Conservation (phyloP, 2,888 invertebrate species). For the Clitarchus hookeri region DNA sequence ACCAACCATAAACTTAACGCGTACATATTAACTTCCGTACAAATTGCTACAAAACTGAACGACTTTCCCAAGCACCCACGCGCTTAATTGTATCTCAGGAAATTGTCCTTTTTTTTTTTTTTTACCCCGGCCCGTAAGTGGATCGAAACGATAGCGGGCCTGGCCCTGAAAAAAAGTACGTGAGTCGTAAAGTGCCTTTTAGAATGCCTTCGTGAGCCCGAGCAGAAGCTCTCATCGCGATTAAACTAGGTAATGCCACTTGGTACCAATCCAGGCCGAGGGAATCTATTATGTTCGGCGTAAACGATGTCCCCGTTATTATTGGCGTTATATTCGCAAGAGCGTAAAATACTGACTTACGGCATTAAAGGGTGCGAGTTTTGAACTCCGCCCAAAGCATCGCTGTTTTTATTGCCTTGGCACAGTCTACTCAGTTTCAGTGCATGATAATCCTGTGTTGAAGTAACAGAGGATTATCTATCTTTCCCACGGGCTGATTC, state of each 20-base stretch:
- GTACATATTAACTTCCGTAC: not conserved
- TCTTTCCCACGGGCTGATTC: too few species aligned
- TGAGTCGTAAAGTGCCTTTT: not conserved
- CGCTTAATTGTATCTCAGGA: not conserved
- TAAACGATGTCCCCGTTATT: too few species aligned
- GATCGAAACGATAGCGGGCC: not conserved
- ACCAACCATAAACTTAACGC: not conserved
- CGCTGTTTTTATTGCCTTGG: too few species aligned
- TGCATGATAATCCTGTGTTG: too few species aligned
- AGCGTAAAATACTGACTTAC: too few species aligned
- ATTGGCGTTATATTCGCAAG: too few species aligned
- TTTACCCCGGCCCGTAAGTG: not conserved
- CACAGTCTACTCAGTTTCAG: too few species aligned
- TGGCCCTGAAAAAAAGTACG: not conserved
- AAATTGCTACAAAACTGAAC: not conserved
- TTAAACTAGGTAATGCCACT: constrained; percentile 14
- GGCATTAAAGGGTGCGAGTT: too few species aligned
- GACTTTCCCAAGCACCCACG: not conserved
- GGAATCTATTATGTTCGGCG: too few species aligned
- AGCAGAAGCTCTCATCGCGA: constrained; percentile 14
- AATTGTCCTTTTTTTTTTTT: not conserved
- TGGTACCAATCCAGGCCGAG: not conserved
- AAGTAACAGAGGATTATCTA: too few species aligned
- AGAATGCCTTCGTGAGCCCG: not conserved
- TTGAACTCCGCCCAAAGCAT: too few species aligned